Evolutionary conservation across 1,140 invertebrate genomes (phyloP).

Genomic region (Drosophila subpulchrella): DNA sequence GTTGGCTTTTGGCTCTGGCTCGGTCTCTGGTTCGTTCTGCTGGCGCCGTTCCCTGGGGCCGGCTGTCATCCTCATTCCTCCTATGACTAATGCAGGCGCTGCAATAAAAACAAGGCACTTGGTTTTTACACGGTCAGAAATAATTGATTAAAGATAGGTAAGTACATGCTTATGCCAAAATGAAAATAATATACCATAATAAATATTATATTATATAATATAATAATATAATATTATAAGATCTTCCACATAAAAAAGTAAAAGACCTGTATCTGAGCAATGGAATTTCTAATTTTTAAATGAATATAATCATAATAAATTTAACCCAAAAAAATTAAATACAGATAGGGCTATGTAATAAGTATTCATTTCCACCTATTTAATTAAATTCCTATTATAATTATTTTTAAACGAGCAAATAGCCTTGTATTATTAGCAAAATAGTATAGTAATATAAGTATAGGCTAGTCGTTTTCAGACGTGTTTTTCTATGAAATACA

Average conservation of each 20-base stretch:
- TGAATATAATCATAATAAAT: too few relatives aligned
- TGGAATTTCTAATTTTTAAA: too few relatives aligned
- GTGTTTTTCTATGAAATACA: not conserved
- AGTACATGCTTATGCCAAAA: too few relatives aligned
- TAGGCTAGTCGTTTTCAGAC: not conserved
- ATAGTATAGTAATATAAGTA: not conserved
- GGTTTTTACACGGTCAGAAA: slow-evolving; percentile 11
- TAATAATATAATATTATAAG: too few relatives aligned
- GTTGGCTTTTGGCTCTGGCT: slow-evolving; percentile 14
- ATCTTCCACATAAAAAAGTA: too few relatives aligned
- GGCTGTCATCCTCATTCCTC: slow-evolving; percentile 40
- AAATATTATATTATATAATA: too few relatives aligned
- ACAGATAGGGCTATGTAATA: too few relatives aligned
- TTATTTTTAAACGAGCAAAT: not conserved
- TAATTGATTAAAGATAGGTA: not conserved
- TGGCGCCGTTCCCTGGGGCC: slow-evolving; percentile 39
- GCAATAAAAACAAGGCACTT: slow-evolving; percentile 24
- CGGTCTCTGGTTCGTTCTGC: slow-evolving; percentile 17
- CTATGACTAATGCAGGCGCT: slow-evolving; percentile 56
- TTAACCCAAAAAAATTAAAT: too few relatives aligned
- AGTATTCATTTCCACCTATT: too few relatives aligned
- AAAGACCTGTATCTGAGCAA: too few relatives aligned
- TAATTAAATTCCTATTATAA: too few relatives aligned
- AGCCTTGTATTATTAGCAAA: not conserved
- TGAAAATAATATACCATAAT: too few relatives aligned